Base-by-base conservation (phyloP, 2,888 invertebrate species). In the Augiades crinisus region DNA sequence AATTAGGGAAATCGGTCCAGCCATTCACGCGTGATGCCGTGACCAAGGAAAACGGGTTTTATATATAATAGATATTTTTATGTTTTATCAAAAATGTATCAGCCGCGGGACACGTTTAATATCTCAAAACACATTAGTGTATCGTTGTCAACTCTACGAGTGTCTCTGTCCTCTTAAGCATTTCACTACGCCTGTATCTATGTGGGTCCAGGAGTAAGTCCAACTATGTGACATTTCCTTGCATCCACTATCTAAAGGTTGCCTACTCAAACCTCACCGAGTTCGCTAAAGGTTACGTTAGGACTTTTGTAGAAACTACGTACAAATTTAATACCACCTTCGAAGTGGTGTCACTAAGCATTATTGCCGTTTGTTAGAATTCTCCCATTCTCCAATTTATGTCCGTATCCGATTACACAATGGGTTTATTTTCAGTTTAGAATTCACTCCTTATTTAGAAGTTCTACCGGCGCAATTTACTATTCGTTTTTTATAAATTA, bases 171-270 rank as follows among this genome's bases (percentile, higher is more conserved):
- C 53, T 19, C 12, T 41, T 49, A 33, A 59, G 56, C 47, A 67
- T 72, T 63, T 72, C 60, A 34, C 52, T 55, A 40, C 61, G 65
- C 64, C 65, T 70, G 76, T 84, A 83, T 55, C 47, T 56, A 57
- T 63, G 64, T 68, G 69, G 70, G 81, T 84, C 85, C 86, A 86
- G 81, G 72, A 65, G 78, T 80, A 65, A 79, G 85, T 82, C 86
- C 82, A 83, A 83, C 85, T 83, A 86, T 82, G 85, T 88, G 88
- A 86, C 88, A 89, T 88, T 89, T 88, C 74, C 81, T 75, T 65
- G 78, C 78, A 79, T 78, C 80, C 80, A 79, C 80, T 79, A 83
- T 82, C 84, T 69, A 75, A 87, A 88, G 86, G 86, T 87, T 78
- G 73, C 72, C 68, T 75, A 69, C 68, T 73, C 70, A 75, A 78